Evolutionary conservation across 2,888 invertebrate genomes (phyloP).

Genomic region (Chrysodeixis includens): DNA sequence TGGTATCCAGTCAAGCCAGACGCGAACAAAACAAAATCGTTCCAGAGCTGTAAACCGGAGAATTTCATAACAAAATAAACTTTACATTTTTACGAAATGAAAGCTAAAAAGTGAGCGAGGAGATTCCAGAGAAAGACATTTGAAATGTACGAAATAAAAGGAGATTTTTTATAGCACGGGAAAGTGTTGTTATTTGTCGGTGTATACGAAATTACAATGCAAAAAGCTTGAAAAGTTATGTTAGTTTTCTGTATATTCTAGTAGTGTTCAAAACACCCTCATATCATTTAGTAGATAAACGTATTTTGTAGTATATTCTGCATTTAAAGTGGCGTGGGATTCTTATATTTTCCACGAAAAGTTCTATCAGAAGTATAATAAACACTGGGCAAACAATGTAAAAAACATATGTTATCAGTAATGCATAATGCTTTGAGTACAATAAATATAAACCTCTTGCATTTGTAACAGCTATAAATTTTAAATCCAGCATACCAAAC

Average conservation of each 20-base stretch:
- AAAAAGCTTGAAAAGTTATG: slow-evolving; percentile 38
- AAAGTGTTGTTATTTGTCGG: slow-evolving; percentile 6
- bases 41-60: slow-evolving; percentile 43
- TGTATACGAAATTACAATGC: slow-evolving; percentile 30
- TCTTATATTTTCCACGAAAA: neutral
- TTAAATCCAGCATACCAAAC: slow-evolving; percentile 16
- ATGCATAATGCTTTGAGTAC: neutral
- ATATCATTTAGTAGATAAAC: neutral
- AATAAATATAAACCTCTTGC: neutral
- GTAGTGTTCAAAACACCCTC: neutral
- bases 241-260: slow-evolving; percentile 13
- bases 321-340: neutral
- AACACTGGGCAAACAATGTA: too few relatives aligned
- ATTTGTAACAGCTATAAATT: slow-evolving; percentile 30
- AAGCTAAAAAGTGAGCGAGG: slow-evolving; percentile 37
- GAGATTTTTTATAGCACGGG: slow-evolving; percentile 11
- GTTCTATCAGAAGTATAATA: neutral
- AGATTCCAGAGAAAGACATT: slow-evolving; percentile 27
- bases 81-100: slow-evolving; percentile 50
- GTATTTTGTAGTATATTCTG: neutral
- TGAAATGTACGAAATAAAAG: slow-evolving; percentile 33
- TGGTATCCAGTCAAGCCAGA: slow-evolving; percentile 39
- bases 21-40: slow-evolving; percentile 48
- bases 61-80: slow-evolving; percentile 53
- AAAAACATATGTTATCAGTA: neutral